These are phyloP conservation scores for Armadillidium nasatum DNA, from an alignment of 1,140 invertebrate genomes.

Conservation along the genomic window DNA sequence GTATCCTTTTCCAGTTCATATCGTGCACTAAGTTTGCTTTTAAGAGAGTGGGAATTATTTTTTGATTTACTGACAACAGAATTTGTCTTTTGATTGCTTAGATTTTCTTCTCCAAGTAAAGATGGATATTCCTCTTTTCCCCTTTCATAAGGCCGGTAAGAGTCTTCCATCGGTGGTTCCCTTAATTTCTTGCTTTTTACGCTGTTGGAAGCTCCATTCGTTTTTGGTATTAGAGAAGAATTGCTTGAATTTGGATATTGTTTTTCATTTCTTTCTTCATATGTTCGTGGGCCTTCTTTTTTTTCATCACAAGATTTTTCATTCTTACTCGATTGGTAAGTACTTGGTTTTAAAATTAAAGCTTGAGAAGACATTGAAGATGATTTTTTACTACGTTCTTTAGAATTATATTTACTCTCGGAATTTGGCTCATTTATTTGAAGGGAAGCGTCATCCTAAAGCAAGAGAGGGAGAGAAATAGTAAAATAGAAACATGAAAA, in stretches of 20 bases:
- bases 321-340: neutral
- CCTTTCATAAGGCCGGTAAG: neutral
- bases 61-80: neutral
- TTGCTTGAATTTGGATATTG: too few relatives aligned
- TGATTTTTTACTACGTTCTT: neutral
- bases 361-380: neutral
- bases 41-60: neutral
- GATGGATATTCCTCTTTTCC: neutral
- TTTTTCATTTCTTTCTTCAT: neutral
- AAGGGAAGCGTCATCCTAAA: neutral
- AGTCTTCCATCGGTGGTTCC: neutral
- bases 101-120: too few relatives aligned
- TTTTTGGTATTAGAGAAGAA: too few relatives aligned
- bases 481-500: neutral
- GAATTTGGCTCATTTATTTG: neutral
- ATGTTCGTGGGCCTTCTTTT: neutral
- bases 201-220: too few relatives aligned
- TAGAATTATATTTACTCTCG: neutral
- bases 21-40: neutral
- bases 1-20: neutral
- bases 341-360: conserved; percentile 5
- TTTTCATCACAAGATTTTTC: neutral
- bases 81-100: too few relatives aligned
- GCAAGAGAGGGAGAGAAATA: neutral
- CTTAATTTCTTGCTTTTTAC: too few relatives aligned